Conservation (phyloP, 2,113 vertebrate genomes). For the Strix uralensis region DNA sequence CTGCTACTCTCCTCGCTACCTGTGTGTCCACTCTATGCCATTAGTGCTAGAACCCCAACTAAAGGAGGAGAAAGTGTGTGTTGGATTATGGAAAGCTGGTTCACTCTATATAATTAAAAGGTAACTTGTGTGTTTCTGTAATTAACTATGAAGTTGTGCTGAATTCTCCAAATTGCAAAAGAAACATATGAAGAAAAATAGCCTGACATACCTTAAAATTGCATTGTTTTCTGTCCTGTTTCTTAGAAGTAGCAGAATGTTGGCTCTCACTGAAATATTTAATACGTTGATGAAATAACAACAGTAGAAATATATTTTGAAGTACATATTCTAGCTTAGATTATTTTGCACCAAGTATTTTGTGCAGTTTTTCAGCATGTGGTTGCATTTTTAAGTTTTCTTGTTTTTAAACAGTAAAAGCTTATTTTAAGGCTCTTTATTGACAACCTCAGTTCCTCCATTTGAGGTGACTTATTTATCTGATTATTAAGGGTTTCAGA, state of each 20-base stretch:
- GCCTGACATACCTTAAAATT: neutral
- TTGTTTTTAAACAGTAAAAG: neutral
- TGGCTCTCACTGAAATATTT: neutral
- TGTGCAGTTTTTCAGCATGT: neutral
- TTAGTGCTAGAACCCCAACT: constrained; percentile 59
- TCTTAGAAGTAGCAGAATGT: neutral
- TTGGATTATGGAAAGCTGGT: constrained; percentile 64
- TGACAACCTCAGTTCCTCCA: neutral
- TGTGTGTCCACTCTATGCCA: constrained; percentile 51
- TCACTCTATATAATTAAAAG: constrained; percentile 58
- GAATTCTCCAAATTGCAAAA: constrained; percentile 2
- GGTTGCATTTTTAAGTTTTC: neutral
- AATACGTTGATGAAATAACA: neutral
- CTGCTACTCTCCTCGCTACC: constrained; percentile 48
- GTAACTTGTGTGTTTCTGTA: constrained; percentile 51
- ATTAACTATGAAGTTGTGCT: constrained; percentile 19
- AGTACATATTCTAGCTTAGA: neutral
- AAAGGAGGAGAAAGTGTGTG: constrained; percentile 63
- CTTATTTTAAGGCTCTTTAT: neutral
- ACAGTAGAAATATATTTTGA: neutral
- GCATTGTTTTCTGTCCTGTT: neutral
- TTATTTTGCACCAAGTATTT: neutral
- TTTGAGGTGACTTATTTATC: neutral
- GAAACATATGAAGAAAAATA: neutral
- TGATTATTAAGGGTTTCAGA: neutral